Evolutionary conservation across 2,888 invertebrate genomes (phyloP).

Genomic region (Dascillus cervinus): DNA sequence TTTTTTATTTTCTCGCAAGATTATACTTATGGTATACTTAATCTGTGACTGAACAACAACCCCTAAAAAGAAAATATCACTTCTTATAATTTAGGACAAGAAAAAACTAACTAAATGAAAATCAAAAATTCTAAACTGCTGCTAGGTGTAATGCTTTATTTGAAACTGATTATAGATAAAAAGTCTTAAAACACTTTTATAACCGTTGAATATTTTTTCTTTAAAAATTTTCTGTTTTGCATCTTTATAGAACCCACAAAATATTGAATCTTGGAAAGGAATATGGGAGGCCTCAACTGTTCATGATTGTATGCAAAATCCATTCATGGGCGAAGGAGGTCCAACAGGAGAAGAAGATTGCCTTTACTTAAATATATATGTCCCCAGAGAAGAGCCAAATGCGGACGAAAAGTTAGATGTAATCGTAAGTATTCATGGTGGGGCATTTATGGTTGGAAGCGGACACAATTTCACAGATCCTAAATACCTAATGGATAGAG

Average conservation of each 20-base stretch:
- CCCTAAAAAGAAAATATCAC: too few species aligned
- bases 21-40: too few species aligned
- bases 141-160: too few species aligned
- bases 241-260: not conserved
- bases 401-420: conserved; percentile 6
- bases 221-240: not conserved
- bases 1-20: too few species aligned
- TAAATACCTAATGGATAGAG: conserved; percentile 7
- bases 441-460: conserved; percentile 6
- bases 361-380: conserved; percentile 7
- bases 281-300: not conserved
- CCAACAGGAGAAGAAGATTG: conserved; percentile 9
- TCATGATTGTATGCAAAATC: not conserved
- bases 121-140: too few species aligned
- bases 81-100: too few species aligned
- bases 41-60: too few species aligned
- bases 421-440: conserved; percentile 9
- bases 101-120: too few species aligned
- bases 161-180: too few species aligned
- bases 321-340: not conserved
- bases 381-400: conserved; percentile 1
- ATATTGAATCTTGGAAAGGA: conserved; percentile 3
- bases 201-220: conserved; percentile 1
- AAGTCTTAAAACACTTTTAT: too few species aligned
- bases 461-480: conserved; percentile 1